Evolutionary conservation across 2,888 invertebrate species (phyloP).

Genomic region (Steinernema hermaphroditum): DNA sequence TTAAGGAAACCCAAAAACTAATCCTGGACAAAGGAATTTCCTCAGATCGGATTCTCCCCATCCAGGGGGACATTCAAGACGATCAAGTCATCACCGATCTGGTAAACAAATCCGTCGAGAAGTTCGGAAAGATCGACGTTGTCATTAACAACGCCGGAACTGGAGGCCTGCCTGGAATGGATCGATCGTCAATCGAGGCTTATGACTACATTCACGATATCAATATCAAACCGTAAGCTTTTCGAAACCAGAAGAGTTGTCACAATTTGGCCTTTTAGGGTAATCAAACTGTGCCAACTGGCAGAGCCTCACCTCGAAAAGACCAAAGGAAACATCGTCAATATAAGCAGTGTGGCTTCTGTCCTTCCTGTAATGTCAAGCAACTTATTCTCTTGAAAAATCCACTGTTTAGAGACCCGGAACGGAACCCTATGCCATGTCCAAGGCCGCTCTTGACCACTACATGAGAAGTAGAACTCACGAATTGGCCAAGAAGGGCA

Average conservation of each 20-base stretch:
- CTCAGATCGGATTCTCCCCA: neutral
- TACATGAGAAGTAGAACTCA: slow-evolving; percentile 33
- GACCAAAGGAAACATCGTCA: slow-evolving; percentile 22
- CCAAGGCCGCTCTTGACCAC: slow-evolving; percentile 35
- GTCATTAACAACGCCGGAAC: slow-evolving; percentile 23
- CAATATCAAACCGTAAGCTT: slow-evolving; percentile 17
- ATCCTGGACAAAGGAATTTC: neutral
- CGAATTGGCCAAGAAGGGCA: slow-evolving; percentile 32
- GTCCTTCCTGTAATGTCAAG: neutral
- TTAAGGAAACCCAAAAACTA: too few relatives aligned
- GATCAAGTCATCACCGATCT: slow-evolving; percentile 33
- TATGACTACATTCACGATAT: slow-evolving; percentile 20
- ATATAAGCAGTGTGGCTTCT: slow-evolving; percentile 11
- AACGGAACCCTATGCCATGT: slow-evolving; percentile 13
- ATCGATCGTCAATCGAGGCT: neutral
- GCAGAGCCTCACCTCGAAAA: neutral
- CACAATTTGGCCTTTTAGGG: slow-evolving; percentile 1
- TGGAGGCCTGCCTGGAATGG: neutral
- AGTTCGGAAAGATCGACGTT: slow-evolving; percentile 37
- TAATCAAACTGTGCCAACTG: slow-evolving; percentile 3
- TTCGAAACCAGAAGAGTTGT: neutral
- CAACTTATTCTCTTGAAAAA: too few relatives aligned
- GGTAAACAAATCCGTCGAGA: slow-evolving; percentile 34
- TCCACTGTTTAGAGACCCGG: neutral
- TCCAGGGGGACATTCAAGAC: slow-evolving; percentile 33